Evolutionary conservation across 1,140 invertebrate species (phyloP).

Genomic region (Vanessa tameamea): DNA sequence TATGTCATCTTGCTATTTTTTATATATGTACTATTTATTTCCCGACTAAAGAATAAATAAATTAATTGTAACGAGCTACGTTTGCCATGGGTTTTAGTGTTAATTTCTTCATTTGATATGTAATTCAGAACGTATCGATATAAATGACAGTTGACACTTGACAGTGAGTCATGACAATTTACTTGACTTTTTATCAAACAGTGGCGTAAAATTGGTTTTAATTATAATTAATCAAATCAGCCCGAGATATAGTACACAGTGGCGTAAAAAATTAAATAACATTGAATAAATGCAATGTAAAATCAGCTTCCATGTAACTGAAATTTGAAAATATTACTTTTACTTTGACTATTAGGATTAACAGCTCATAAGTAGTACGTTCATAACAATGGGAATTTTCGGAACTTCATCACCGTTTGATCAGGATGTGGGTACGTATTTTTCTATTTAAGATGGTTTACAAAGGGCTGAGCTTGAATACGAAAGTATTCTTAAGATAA

Average conservation of each 20-base stretch:
- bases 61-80: too few relatives aligned
- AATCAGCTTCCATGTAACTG: conserved; percentile 4
- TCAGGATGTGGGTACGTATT: conserved; percentile 86
- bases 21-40: too few relatives aligned
- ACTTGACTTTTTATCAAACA: neutral
- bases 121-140: too few relatives aligned
- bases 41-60: too few relatives aligned
- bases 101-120: too few relatives aligned
- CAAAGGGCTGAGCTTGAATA: too few relatives aligned
- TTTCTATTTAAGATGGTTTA: conserved; percentile 26
- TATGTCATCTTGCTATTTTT: too few relatives aligned
- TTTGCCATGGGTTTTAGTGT: too few relatives aligned
- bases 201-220: neutral
- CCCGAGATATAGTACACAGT: neutral
- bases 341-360: neutral
- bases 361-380: neutral
- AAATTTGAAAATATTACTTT: neutral
- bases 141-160: neutral
- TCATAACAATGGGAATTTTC: conserved; percentile 83
- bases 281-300: neutral
- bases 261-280: neutral
- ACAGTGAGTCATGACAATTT: too few relatives aligned
- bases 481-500: too few relatives aligned
- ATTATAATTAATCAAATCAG: conserved; percentile 1
- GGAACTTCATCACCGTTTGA: conserved; percentile 86